Evolutionary conservation across 2,888 invertebrate genomes (phyloP).

Genomic region (Thumatha senex): DNA sequence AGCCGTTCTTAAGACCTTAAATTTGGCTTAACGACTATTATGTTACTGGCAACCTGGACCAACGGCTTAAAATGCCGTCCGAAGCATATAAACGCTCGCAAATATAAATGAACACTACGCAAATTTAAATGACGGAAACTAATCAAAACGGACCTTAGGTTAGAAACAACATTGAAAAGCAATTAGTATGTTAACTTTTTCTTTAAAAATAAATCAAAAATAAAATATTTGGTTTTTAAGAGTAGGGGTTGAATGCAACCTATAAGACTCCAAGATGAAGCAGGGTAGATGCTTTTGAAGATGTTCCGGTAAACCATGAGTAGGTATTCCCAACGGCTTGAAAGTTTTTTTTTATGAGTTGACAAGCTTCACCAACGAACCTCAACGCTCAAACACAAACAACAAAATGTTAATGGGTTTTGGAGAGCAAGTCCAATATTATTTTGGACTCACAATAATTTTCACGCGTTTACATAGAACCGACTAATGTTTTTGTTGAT

Average conservation of each 20-base stretch:
- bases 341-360: too few species aligned
- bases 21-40: too few species aligned
- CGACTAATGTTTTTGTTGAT: conserved; percentile 66
- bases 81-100: too few species aligned
- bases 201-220: too few species aligned
- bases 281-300: conserved; percentile 3
- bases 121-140: too few species aligned
- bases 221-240: not conserved
- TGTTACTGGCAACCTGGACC: too few species aligned
- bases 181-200: too few species aligned
- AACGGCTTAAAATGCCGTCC: too few species aligned
- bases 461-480: conserved; percentile 70
- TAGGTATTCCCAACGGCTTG: conserved; percentile 8
- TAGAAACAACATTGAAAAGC: too few species aligned
- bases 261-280: not conserved
- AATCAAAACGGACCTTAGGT: too few species aligned
- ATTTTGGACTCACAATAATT: conserved; percentile 75
- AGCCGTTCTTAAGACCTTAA: too few species aligned
- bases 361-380: conserved; percentile 35
- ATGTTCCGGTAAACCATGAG: conserved; percentile 27
- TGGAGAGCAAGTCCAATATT: conserved; percentile 76
- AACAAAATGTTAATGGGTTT: conserved; percentile 76
- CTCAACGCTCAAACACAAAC: conserved; percentile 60
- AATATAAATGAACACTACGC: too few species aligned
- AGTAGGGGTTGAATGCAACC: conserved; percentile 2